These are phyloP conservation scores for Cryptus viduatorius DNA, from an alignment of 2,888 invertebrate genomes.

Conservation along the genomic window DNA sequence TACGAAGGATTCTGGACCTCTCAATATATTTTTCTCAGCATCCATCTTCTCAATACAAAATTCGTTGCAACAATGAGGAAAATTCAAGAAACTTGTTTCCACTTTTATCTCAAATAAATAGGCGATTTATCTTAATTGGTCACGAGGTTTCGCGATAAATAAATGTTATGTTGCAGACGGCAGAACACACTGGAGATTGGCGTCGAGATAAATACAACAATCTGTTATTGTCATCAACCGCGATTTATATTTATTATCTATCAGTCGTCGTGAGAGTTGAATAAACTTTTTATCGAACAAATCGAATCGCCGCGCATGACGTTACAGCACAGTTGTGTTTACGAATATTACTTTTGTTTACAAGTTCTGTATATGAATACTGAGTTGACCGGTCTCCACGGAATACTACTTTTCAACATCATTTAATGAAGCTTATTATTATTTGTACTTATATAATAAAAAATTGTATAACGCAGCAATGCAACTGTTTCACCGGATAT, in stretches of 20 bases:
- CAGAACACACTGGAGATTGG: neutral
- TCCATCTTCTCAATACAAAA: slow-evolving; percentile 68
- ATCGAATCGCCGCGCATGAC: neutral
- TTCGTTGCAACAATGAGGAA: neutral
- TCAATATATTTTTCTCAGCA: slow-evolving; percentile 72
- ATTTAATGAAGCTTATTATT: too few species aligned
- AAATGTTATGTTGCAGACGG: neutral
- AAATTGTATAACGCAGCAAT: neutral
- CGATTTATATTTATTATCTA: neutral
- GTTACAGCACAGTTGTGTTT: neutral
- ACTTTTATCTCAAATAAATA: neutral
- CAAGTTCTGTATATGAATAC: too few species aligned
- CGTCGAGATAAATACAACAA: neutral
- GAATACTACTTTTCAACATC: neutral
- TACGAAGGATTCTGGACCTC: slow-evolving; percentile 68
- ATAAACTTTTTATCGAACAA: neutral
- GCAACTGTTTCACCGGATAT: neutral
- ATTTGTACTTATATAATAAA: too few species aligned
- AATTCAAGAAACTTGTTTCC: neutral
- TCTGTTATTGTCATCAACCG: neutral
- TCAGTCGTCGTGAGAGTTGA: too few species aligned
- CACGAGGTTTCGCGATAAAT: slow-evolving; percentile 21
- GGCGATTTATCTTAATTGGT: neutral
- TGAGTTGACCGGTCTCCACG: too few species aligned
- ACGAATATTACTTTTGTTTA: neutral